Evolutionary conservation across 1,140 invertebrate species (phyloP).

Genomic region (Streblospio benedicti): DNA sequence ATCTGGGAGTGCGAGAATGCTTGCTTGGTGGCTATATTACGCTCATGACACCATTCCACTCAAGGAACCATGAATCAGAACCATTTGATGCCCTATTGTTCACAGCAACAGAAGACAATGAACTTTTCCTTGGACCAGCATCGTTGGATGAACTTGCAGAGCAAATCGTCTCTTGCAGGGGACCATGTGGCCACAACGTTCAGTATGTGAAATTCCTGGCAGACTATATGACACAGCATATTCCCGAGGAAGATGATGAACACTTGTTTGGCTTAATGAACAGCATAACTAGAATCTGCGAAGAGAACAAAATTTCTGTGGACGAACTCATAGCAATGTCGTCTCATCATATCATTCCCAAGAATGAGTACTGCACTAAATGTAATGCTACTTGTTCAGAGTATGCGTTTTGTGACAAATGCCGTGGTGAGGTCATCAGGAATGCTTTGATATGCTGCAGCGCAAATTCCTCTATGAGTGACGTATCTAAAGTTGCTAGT

Average conservation of each 20-base stretch:
- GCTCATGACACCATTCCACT: conserved; percentile 16
- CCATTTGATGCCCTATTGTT: conserved; percentile 49
- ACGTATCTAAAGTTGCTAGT: too few relatives aligned
- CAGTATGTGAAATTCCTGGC: conserved; percentile 60
- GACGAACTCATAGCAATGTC: not conserved
- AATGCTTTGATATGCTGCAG: too few relatives aligned
- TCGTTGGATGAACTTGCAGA: conserved; percentile 65
- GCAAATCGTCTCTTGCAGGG: conserved; percentile 64
- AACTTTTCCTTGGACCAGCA: conserved; percentile 59
- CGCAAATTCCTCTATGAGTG: too few relatives aligned
- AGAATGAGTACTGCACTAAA: too few relatives aligned
- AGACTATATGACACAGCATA: conserved; percentile 11
- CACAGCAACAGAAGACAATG: conserved; percentile 67
- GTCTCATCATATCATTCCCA: too few relatives aligned
- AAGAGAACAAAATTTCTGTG: not conserved
- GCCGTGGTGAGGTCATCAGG: too few relatives aligned
- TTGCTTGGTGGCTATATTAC: conserved; percentile 41
- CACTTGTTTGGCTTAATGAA: conserved; percentile 57
- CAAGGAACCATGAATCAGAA: conserved; percentile 21
- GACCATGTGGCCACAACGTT: conserved; percentile 75
- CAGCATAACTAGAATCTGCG: not conserved
- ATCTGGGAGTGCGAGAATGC: conserved; percentile 82
- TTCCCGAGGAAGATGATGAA: conserved; percentile 50
- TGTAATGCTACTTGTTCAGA: too few relatives aligned
- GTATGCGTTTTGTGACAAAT: too few relatives aligned